These are phyloP conservation scores for Eilema sororculum DNA, from an alignment of 2,888 invertebrate genomes.

Conservation along the genomic window DNA sequence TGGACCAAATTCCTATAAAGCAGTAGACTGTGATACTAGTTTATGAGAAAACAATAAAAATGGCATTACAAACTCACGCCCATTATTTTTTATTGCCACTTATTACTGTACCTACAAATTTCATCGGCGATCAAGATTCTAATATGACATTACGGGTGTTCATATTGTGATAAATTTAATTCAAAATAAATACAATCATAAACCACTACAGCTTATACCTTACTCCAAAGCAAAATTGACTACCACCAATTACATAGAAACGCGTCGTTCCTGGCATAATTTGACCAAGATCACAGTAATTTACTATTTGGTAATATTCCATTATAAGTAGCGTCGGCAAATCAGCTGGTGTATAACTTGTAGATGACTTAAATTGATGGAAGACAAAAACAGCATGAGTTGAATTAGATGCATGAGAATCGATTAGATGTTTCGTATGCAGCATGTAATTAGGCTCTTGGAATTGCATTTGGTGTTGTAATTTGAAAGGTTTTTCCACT, in stretches of 20 bases:
- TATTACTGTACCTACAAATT: neutral
- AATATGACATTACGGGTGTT: neutral
- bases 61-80: neutral
- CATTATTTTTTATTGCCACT: neutral
- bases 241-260: conserved; percentile 75
- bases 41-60: neutral
- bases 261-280: conserved; percentile 71
- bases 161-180: neutral
- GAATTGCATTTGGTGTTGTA: conserved; percentile 27
- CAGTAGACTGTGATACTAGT: neutral
- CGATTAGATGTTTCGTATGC: conserved; percentile 29
- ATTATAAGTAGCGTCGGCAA: conserved; percentile 67
- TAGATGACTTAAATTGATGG: conserved; percentile 40
- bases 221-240: conserved; percentile 56
- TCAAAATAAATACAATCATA: neutral
- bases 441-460: conserved; percentile 36
- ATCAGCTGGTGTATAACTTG: conserved; percentile 47
- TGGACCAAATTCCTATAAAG: too few species aligned
- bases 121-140: neutral
- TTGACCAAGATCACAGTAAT: conserved; percentile 77
- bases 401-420: conserved; percentile 47
- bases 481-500: conserved; percentile 10
- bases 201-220: conserved; percentile 31
- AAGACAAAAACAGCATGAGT: conserved; percentile 44
- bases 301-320: conserved; percentile 74